phyloP scores from a whole-genome alignment of 2,888 invertebrate species.

The Bibio marci region DNA sequence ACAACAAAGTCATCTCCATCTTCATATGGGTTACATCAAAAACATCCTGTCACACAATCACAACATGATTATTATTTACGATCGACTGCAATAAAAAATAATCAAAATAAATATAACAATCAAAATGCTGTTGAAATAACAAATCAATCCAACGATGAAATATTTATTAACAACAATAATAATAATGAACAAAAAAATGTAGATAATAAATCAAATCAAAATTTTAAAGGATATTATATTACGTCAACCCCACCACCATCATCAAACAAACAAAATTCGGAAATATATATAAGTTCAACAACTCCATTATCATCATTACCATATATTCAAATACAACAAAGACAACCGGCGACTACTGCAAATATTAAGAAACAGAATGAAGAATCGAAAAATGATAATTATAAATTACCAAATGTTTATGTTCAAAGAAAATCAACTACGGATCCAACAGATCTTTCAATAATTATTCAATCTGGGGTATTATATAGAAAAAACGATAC shows the following conservation, averaged over 20 bases:
- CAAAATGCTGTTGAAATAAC: too few relatives aligned
- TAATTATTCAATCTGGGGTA: too few relatives aligned
- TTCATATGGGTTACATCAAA: neutral
- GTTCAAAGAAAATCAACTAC: too few relatives aligned
- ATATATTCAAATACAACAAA: neutral
- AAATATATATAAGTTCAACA: neutral
- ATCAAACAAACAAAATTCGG: neutral
- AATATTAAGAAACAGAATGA: neutral
- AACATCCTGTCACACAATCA: neutral
- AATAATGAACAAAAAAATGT: neutral
- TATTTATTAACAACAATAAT: too few relatives aligned
- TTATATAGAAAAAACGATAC: too few relatives aligned
- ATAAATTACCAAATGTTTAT: too few relatives aligned
- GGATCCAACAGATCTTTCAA: too few relatives aligned
- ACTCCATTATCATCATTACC: neutral
- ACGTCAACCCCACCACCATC: conserved; percentile 7
- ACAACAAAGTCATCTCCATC: neutral
- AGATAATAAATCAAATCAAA: conserved; percentile 3
- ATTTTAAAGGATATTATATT: neutral
- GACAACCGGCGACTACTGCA: neutral
- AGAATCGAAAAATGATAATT: too few relatives aligned
- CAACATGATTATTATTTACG: too few relatives aligned
- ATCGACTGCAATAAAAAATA: too few relatives aligned
- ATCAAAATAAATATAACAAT: too few relatives aligned
- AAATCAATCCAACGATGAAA: too few relatives aligned